phyloP scores from a whole-genome alignment of 2,888 invertebrate genomes.

The Bellardia pandia region DNA sequence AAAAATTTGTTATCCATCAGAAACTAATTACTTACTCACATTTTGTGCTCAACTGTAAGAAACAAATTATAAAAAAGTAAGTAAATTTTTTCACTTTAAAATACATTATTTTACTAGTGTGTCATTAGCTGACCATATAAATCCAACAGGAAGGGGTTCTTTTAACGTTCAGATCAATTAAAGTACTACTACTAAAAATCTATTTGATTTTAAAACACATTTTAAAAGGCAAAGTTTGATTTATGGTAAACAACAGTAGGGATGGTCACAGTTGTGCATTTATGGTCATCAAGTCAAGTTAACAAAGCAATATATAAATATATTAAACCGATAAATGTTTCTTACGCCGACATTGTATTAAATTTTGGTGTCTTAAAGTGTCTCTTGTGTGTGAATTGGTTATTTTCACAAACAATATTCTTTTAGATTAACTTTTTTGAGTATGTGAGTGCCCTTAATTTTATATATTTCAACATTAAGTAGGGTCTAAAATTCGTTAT shows the following conservation, averaged over 20 bases:
- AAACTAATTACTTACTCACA: constrained; percentile 1
- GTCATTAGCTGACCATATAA: not conserved
- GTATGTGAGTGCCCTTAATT: no score
- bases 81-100: not conserved
- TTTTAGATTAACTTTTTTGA: no score
- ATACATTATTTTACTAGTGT: not conserved
- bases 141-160: not conserved
- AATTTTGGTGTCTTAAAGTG: no score
- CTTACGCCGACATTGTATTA: no score
- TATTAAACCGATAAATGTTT: no score
- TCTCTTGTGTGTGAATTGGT: no score
- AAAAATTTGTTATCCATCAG: not conserved
- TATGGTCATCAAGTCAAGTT: no score
- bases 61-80: not conserved
- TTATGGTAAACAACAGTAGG: not conserved
- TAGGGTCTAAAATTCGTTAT: no score
- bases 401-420: no score
- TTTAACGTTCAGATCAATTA: not conserved
- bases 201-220: not conserved
- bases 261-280: not conserved
- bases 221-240: not conserved
- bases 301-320: no score
- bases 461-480: no score
- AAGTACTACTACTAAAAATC: constrained; percentile 14
- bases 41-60: not conserved